Evolutionary conservation across 1,140 invertebrate genomes (phyloP), one percentile per base, ranked within the genome.

Genomic region (Argopecten irradians): DNA sequence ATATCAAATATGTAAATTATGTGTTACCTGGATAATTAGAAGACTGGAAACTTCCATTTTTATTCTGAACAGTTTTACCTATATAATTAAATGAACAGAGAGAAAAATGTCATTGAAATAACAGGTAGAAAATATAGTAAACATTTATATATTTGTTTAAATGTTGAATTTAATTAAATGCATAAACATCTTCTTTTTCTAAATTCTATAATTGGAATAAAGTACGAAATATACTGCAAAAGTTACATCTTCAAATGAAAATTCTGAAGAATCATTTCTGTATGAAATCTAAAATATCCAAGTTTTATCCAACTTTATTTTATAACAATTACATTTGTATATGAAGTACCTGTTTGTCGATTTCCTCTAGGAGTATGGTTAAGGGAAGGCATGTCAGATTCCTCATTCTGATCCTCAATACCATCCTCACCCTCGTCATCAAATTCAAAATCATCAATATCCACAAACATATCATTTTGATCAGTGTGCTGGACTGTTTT

Each of bases 341-440:
- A 39, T 39, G 13, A 39, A 39, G 5, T 71, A 71, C 55, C 55
- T 71, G 55, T 71, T n/a, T 71, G 55, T 71, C 7, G 55, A 3
- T n/a, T 71, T 1, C 55, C 22, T 71, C 55, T 71, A n/a, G 55
- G 55, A 3, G 55, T 71, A 71, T 71, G 55, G 55, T 28, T 28
- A 71, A 71, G 22, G 28, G 55, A 71, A 3, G 55, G 55, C n/a
- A 71, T 71, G 28, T 71, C 55, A 28, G 55, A 71, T 71, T 71
- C 55, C 28, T n/a, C 55, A 71, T 28, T 71, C 13, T 71, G n/a
- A n/a, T n/a, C n/a, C 16, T 90, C 88, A 86, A 86, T 87, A 35
- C 90, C 89, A 19, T 92, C 89, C 8, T 92, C 91, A 85, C 91
- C 89, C 87, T 89, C 86, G 84, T 88, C 87, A 85, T 90, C 90